Base-by-base conservation (phyloP, 2,888 invertebrate species). In the Escarpia spicata region DNA sequence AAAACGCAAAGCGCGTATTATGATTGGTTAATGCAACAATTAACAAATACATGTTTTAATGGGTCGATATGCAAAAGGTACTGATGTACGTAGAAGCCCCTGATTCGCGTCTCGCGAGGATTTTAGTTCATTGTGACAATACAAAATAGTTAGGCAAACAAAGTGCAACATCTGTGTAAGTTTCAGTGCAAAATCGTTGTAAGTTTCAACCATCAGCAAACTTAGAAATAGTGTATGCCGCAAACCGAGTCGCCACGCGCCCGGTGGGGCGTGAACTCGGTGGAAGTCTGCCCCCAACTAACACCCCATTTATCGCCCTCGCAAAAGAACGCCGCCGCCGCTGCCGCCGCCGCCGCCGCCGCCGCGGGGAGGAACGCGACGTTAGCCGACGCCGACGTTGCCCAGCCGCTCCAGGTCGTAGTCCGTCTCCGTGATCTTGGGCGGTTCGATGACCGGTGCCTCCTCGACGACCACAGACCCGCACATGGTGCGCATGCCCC, bases 401-500 rank as follows among this genome's bases (percentile, higher is more conserved):
- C 43, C 44, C 91, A 37, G 52, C n/a, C 92, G 10, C 31, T 93
- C 92, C 26, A 89, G 89, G 52, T 93, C 93, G 89, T 91, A 93
- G 90, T 93, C 93, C n/a, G 93, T 93, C 90, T 92, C 92, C 10
- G 91, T 37, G 9, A 93, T 93, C 58, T 91, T 90, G 19, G 93
- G 93, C 31, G 93, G 93, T 15, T 75, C 92, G n/a, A 90, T 43
- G 10, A 44, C 43, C 45, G 92, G 90, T 9, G 92, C n/a, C 19
- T 93, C 93, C 60, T 93, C 93, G 44, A 92, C 92, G 31, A 93
- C 75, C 15, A 43, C 89, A 15, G n/a, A 12, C 90, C 31, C 45
- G 90, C n/a, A n/a, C 19, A 31, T 12, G 8, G 90, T 31, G 12
- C 92, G 91, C 91, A 44, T 10, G 31, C 58, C 9, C 15, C 58